Evolutionary conservation across 2,113 vertebrate species (phyloP).

Genomic region (Sebastes schlegelii): DNA sequence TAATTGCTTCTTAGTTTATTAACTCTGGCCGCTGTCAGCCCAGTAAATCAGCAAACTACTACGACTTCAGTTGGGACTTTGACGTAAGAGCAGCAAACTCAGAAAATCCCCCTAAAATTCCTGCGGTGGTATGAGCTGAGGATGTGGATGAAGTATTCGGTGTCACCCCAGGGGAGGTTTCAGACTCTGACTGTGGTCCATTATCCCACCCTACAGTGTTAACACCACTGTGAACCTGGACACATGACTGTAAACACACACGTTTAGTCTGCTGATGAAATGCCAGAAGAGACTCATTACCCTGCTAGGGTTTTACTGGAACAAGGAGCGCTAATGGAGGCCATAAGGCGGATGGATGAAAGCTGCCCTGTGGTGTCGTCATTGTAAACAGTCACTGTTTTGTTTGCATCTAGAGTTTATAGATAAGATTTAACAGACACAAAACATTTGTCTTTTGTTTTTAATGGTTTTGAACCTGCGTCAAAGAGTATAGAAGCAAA

Average conservation of each 20-base stretch:
- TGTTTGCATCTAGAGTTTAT: not conserved
- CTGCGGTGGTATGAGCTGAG: not conserved
- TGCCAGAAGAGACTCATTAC: not conserved
- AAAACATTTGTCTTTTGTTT: not conserved
- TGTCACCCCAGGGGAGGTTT: constrained; percentile 3
- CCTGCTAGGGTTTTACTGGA: constrained; percentile 5
- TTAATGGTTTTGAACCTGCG: not conserved
- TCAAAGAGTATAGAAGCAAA: too few relatives aligned
- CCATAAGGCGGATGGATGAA: not conserved
- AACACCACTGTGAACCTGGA: constrained; percentile 12
- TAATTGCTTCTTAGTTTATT: not conserved
- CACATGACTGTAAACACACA: constrained; percentile 22
- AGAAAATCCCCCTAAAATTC: not conserved
- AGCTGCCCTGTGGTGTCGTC: not conserved
- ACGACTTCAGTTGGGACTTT: not conserved
- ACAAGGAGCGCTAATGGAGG: not conserved
- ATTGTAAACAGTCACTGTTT: not conserved
- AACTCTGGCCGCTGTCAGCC: not conserved
- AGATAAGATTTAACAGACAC: not conserved
- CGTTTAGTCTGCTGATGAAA: not conserved
- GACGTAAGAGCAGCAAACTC: not conserved
- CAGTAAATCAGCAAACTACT: not conserved
- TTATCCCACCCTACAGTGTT: constrained; percentile 9
- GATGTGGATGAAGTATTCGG: constrained; percentile 17
- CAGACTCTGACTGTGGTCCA: not conserved